A percentile compares a stretch with the other conserved stretches of the same genome.
These are phyloP conservation scores for Campodea augens DNA, from an alignment of 1,140 invertebrate species.

Conservation along the genomic window DNA sequence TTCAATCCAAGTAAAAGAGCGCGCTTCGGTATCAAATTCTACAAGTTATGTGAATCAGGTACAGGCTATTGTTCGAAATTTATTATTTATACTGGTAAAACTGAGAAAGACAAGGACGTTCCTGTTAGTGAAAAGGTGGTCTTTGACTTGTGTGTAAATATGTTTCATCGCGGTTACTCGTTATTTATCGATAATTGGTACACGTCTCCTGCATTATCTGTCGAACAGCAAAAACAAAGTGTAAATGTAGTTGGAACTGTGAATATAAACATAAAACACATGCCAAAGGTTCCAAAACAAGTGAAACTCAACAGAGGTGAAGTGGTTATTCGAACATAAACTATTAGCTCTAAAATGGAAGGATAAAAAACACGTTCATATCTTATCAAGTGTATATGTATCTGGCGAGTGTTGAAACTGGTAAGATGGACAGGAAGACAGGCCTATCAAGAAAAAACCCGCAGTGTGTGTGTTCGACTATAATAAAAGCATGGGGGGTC, in stretches of 20 bases:
- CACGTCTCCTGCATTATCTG: too few relatives aligned
- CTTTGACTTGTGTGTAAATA: neutral
- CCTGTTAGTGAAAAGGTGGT: neutral
- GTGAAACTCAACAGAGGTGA: too few relatives aligned
- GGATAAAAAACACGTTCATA: too few relatives aligned
- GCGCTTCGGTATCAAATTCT: slow-evolving; percentile 3
- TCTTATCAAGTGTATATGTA: too few relatives aligned
- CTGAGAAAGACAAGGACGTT: slow-evolving; percentile 1
- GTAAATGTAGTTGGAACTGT: neutral
- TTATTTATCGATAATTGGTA: too few relatives aligned
- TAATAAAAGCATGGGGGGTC: slow-evolving; percentile 17
- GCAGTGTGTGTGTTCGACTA: slow-evolving; percentile 18
- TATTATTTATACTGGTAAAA: too few relatives aligned
- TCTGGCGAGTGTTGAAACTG: too few relatives aligned
- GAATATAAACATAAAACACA: slow-evolving; percentile 1
- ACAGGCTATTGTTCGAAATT: neutral
- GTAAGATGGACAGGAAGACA: too few relatives aligned
- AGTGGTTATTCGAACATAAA: too few relatives aligned
- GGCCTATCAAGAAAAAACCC: too few relatives aligned
- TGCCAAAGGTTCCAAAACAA: slow-evolving; percentile 12
- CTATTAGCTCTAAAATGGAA: too few relatives aligned
- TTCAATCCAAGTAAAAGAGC: slow-evolving; percentile 4
- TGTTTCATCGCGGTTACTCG: too few relatives aligned
- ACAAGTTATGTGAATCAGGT: slow-evolving; percentile 1
- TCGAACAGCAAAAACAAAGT: neutral